phyloP scores from a whole-genome alignment of 2,113 vertebrate species.

The Python bivittatus region DNA sequence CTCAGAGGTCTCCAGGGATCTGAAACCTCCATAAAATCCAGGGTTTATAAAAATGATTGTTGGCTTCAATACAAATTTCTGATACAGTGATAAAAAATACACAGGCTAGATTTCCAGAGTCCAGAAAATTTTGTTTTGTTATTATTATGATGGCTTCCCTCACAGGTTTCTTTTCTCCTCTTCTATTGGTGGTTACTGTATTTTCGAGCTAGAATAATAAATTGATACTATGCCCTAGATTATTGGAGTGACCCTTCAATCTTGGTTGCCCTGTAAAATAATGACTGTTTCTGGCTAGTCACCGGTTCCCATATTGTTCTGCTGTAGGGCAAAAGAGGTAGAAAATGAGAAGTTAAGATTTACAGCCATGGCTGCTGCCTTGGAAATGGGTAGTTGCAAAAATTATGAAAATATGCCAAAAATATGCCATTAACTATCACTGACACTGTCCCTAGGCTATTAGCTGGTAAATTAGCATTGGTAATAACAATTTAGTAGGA shows the following conservation, averaged over 20 bases:
- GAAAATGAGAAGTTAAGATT: conserved; percentile 52
- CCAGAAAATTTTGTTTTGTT: neutral
- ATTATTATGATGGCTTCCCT: neutral
- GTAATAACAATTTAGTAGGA: conserved; percentile 56
- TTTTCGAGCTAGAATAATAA: conserved; percentile 9
- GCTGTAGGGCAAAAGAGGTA: conserved; percentile 33
- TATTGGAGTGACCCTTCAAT: conserved; percentile 42
- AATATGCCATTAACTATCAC: conserved; percentile 52
- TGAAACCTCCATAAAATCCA: conserved; percentile 19
- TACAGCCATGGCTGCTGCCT: conserved; percentile 33
- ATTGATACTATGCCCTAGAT: conserved; percentile 19
- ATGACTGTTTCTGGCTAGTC: conserved; percentile 41
- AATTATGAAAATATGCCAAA: conserved; percentile 54
- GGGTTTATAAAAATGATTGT: neutral
- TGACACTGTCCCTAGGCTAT: conserved; percentile 51
- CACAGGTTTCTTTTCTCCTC: neutral
- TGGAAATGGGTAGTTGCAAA: conserved; percentile 27
- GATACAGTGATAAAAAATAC: neutral
- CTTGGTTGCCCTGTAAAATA: conserved; percentile 42
- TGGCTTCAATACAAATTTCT: conserved; percentile 10
- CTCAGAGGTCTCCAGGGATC: neutral
- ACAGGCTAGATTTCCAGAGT: neutral
- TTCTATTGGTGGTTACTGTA: conserved; percentile 23
- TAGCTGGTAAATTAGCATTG: conserved; percentile 60
- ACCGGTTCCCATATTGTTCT: conserved; percentile 45